Evolutionary conservation across 2,797 vertebrate genomes (phyloP).

Genomic region (Bovichtus variegatus): DNA sequence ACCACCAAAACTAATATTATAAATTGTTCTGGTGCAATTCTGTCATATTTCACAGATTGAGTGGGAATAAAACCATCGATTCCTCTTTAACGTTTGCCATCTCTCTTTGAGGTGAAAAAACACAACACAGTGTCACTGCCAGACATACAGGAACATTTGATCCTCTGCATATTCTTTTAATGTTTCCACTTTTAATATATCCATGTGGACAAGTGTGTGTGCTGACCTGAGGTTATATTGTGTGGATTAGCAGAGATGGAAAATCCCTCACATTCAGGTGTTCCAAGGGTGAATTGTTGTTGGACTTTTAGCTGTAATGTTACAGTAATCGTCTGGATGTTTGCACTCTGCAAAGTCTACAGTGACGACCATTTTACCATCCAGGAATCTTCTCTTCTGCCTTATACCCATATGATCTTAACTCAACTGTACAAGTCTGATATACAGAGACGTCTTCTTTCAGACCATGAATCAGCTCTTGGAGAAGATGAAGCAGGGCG

Average conservation of each 20-base stretch:
- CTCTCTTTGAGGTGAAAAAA: background rate
- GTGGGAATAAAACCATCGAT: background rate
- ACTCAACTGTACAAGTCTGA: background rate
- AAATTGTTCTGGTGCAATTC: background rate
- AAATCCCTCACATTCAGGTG: background rate
- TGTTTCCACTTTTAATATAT: background rate
- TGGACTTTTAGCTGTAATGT: background rate
- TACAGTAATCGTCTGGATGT: no score
- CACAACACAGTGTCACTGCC: no score
- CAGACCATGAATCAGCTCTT: constrained; percentile 91
- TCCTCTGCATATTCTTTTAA: background rate
- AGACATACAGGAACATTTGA: background rate
- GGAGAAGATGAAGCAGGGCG: constrained; percentile 92
- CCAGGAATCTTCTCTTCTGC: no score
- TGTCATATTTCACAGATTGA: background rate
- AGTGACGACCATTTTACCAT: background rate
- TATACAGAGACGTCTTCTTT: background rate
- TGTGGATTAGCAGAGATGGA: background rate
- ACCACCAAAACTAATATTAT: constrained; percentile 52
- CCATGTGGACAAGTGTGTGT: background rate
- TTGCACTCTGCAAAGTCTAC: background rate
- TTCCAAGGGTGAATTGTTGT: background rate
- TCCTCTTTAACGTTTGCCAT: background rate
- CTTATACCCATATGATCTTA: background rate
- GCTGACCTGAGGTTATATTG: background rate